Evolutionary conservation across 2,888 invertebrate species (phyloP).

Genomic region (Yponomeuta plumbellus): DNA sequence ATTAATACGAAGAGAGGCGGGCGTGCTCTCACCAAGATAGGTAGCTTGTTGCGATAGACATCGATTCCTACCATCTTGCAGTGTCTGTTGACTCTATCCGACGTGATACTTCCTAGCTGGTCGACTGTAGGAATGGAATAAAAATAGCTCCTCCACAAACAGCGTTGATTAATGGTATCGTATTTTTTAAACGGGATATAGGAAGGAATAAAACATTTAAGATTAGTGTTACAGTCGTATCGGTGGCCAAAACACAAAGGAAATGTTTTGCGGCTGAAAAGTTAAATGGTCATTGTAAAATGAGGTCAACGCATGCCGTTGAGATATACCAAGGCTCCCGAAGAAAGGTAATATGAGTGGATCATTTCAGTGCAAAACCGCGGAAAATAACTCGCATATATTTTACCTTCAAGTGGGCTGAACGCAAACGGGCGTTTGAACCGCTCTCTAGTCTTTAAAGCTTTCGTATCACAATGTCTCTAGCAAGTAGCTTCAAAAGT

Average conservation of each 20-base stretch:
- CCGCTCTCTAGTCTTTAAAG: conserved; percentile 4
- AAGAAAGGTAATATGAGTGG: conserved; percentile 39
- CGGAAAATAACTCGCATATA: conserved; percentile 31
- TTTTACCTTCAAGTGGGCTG: neutral
- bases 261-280: neutral
- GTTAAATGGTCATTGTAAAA: neutral
- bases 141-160: conserved; percentile 28
- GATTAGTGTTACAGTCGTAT: neutral
- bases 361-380: conserved; percentile 45
- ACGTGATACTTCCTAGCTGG: conserved; percentile 27
- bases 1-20: conserved; percentile 43
- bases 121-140: conserved; percentile 18
- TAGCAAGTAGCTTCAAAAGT: too few species aligned
- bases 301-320: neutral
- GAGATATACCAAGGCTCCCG: neutral
- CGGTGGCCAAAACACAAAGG: neutral
- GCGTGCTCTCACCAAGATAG: conserved; percentile 17
- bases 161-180: conserved; percentile 46
- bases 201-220: conserved; percentile 8
- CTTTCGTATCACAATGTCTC: too few species aligned
- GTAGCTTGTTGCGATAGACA: conserved; percentile 53
- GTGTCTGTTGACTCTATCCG: conserved; percentile 35
- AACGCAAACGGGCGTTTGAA: conserved; percentile 8
- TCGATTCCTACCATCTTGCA: conserved; percentile 36
- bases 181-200: conserved; percentile 24